Evolutionary conservation across 2,113 vertebrate genomes (phyloP), one percentile per base, ranked within the genome.

Genomic region (Aegotheles bennettii): DNA sequence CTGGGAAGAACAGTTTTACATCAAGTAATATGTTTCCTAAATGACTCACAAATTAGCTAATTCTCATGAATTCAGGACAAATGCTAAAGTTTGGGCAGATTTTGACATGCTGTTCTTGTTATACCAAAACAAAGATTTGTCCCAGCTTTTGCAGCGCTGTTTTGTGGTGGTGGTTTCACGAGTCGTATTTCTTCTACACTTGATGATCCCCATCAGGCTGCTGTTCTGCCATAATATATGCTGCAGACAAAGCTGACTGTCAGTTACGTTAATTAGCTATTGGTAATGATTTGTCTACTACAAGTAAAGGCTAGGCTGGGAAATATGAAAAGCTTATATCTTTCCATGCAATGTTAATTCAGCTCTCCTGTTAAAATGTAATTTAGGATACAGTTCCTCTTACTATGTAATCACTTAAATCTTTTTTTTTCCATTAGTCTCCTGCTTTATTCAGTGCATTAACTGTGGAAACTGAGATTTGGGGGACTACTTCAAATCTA

Each of bases 161-260:
- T 87, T 80, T 59, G 53, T 85, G 54, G 20, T 89, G 59, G 45
- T 88, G 82, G 75, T 96, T 95, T 93, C 64, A 77, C 82, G 81
- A 84, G 42, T 90, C 4, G 0, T 96, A 78, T 77, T 95, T 94
- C 82, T 86, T 85, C 60, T 47, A 15, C 16, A 15, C 51, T 86
- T 80, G 59, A 59, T 80, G 90, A 94, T 26, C 50, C 59, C 51
- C 0, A 0, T 68, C 79, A 67, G 56, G 61, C 88, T 94, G 63
- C 87, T 70, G 16, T 84, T 96, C 47, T 91, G 33, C 75, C 25
- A 3, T 81, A 70, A 36, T 31, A 19, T 24, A 20, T 70, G 42
- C 71, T 87, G 10, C 20, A 33, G 68, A 59, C 79, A 81, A 51
- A 91, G 67, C 60, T 91, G 78, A 15, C 85, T 93, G 78, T 73